A percentile compares a stretch with the other conserved stretches of the same genome.
phyloP scores from a whole-genome alignment of 2,113 vertebrate genomes.

The Chaetops frenatus region DNA sequence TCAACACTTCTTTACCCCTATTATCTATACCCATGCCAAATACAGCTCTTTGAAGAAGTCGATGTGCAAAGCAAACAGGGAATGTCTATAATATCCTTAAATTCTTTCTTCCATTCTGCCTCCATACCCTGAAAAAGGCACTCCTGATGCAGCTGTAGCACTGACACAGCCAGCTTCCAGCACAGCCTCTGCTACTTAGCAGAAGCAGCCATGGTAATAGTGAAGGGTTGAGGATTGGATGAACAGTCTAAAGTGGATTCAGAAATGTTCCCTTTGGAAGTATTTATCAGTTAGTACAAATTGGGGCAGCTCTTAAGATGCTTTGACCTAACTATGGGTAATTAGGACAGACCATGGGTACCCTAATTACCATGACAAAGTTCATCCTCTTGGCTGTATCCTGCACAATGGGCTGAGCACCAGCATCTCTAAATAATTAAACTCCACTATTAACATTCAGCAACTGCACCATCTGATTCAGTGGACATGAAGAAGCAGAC shows the following conservation, averaged over 20 bases:
- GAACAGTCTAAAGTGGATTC: neutral
- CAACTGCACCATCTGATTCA: neutral
- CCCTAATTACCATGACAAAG: neutral
- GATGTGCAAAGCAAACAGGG: neutral
- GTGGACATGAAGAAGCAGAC: neutral
- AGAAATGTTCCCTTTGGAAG: neutral
- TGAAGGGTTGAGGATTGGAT: neutral
- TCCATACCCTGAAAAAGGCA: neutral
- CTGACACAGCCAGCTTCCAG: neutral
- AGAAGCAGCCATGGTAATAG: neutral
- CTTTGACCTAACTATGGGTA: neutral
- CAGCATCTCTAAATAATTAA: neutral
- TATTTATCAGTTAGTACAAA: neutral
- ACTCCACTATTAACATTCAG: conserved; percentile 17
- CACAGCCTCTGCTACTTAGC: neutral
- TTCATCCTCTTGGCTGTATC: neutral
- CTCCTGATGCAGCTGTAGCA: neutral
- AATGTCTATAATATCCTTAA: neutral
- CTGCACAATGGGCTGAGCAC: neutral
- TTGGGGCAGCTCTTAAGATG: neutral
- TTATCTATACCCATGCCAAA: neutral
- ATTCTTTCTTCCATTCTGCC: neutral
- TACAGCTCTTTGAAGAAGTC: neutral
- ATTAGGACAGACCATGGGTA: neutral
- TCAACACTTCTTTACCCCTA: neutral